Evolutionary conservation across 1,140 invertebrate genomes (phyloP).

Genomic region (Halotydeus destructor): DNA sequence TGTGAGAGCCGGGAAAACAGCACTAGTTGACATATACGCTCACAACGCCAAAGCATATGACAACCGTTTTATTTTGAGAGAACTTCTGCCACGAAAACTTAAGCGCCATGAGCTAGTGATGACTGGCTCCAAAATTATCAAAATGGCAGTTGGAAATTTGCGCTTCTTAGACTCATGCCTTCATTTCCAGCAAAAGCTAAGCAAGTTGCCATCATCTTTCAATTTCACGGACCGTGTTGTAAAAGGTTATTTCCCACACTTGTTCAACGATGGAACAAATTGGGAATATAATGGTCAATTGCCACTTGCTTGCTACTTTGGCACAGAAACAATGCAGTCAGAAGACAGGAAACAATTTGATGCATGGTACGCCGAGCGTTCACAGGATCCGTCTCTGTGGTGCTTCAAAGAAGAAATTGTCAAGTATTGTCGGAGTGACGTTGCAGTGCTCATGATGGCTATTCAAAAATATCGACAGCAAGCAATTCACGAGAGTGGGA

Average conservation of each 20-base stretch:
- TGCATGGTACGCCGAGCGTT: constrained; percentile 6
- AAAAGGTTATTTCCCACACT: constrained; percentile 10
- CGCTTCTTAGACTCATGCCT: not conserved
- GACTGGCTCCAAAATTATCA: not conserved
- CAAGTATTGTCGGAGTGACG: constrained; percentile 3
- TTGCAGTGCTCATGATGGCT: not conserved
- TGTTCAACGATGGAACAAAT: not conserved
- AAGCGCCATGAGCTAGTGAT: not conserved
- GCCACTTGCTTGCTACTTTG: not conserved
- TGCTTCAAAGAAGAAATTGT: constrained; percentile 2
- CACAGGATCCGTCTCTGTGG: not conserved
- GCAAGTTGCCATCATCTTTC: constrained; percentile 1
- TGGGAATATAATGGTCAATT: not conserved
- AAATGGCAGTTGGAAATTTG: not conserved
- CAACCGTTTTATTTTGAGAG: not conserved
- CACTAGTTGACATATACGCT: not conserved
- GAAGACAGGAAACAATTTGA: constrained; percentile 5
- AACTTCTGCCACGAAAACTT: not conserved
- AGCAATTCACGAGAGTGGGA: not conserved
- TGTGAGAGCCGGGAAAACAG: not conserved
- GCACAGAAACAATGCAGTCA: constrained; percentile 4
- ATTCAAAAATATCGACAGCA: not conserved
- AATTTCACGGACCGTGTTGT: not conserved
- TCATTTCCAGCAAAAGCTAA: not conserved
- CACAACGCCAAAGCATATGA: constrained; percentile 6